A percentile compares a stretch with the other conserved stretches of the same genome.
Conservation (phyloP, 2,113 vertebrate genomes). For the Nipponia nippon region DNA sequence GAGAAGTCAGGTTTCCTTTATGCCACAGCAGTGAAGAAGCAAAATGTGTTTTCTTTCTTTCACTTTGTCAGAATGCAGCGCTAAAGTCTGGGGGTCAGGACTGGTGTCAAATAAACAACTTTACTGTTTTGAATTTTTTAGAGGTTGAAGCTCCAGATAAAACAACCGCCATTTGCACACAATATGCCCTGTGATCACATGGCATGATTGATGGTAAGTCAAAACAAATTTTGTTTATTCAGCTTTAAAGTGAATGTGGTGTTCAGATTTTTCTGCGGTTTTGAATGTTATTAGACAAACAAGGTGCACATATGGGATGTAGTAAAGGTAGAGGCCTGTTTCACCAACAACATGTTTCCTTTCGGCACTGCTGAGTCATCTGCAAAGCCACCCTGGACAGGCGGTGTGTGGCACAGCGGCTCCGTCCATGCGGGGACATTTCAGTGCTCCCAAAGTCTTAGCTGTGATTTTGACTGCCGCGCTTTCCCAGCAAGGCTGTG, state of each 20-base stretch:
- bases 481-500: not conserved
- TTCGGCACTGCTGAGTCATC: slow-evolving; percentile 54
- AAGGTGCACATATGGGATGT: slow-evolving; percentile 72
- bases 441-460: not conserved
- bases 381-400: not conserved
- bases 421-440: not conserved
- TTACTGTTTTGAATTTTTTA: slow-evolving; percentile 82
- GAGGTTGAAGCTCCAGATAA: slow-evolving; percentile 77
- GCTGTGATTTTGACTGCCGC: not conserved
- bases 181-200: slow-evolving; percentile 76
- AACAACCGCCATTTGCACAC: slow-evolving; percentile 76
- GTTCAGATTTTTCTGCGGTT: slow-evolving; percentile 68
- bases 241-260: slow-evolving; percentile 76
- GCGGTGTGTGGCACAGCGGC: not conserved
- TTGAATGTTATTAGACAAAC: slow-evolving; percentile 78
- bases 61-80: slow-evolving; percentile 70
- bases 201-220: slow-evolving; percentile 82
- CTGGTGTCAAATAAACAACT: slow-evolving; percentile 78
- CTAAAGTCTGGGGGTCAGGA: slow-evolving; percentile 72
- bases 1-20: slow-evolving; percentile 62
- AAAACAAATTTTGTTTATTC: slow-evolving; percentile 80
- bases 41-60: slow-evolving; percentile 75
- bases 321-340: slow-evolving; percentile 64
- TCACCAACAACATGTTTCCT: slow-evolving; percentile 55
- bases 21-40: slow-evolving; percentile 64